These are phyloP conservation scores for Agriopis aurantiaria DNA, from an alignment of 2,888 invertebrate species.

Conservation along the genomic window DNA sequence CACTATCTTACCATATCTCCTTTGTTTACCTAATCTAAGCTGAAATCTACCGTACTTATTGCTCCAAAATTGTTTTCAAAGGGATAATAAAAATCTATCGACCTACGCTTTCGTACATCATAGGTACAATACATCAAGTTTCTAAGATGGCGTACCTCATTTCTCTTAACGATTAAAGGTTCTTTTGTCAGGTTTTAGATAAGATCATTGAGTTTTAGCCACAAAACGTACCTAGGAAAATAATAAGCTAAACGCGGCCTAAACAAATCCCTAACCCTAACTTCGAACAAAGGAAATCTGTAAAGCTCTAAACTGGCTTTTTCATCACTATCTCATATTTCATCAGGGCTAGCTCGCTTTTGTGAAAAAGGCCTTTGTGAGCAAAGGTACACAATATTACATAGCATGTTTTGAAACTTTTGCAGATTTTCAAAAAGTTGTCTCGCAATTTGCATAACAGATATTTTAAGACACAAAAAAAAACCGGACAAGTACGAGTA, in stretches of 20 bases:
- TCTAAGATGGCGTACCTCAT: background rate
- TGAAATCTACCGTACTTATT: too few species aligned
- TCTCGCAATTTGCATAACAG: background rate
- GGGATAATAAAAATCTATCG: background rate
- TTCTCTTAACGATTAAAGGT: background rate
- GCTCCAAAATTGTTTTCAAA: too few species aligned
- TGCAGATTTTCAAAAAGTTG: background rate
- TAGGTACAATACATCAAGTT: background rate
- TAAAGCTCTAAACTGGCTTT: constrained; percentile 56
- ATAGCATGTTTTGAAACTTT: constrained; percentile 4
- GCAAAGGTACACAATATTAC: constrained; percentile 46
- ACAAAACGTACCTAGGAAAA: constrained; percentile 18
- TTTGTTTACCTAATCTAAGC: too few species aligned
- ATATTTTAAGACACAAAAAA: background rate
- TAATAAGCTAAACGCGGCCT: constrained; percentile 27
- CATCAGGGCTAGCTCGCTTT: constrained; percentile 59
- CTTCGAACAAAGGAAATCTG: constrained; percentile 54
- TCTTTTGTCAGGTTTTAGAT: background rate
- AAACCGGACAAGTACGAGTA: too few species aligned
- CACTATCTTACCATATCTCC: too few species aligned
- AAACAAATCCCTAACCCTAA: constrained; percentile 34
- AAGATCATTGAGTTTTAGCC: background rate
- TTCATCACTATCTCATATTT: constrained; percentile 67
- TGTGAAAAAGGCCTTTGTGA: constrained; percentile 58
- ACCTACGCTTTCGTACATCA: background rate